These are phyloP conservation scores for Autographa gamma DNA, from an alignment of 2,888 invertebrate species.

Conservation along the genomic window DNA sequence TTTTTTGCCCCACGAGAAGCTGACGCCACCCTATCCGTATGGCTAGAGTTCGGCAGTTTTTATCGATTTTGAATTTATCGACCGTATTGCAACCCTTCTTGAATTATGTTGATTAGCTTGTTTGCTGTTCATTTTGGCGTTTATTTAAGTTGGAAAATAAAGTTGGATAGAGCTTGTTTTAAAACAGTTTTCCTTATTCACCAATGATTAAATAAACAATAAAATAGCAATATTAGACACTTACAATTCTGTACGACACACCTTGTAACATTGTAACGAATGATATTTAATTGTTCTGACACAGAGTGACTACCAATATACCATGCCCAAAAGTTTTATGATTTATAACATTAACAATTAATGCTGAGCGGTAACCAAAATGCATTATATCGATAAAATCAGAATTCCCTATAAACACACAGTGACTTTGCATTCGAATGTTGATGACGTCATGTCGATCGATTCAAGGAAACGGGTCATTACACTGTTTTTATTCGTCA, in stretches of 20 bases:
- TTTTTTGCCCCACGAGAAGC: constrained; percentile 86
- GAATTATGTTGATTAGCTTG: constrained; percentile 55
- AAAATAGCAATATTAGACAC: neutral
- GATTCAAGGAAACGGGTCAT: constrained; percentile 88
- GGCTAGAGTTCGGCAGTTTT: constrained; percentile 75
- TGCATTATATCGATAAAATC: constrained; percentile 72
- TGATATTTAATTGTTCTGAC: neutral
- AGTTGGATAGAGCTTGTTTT: neutral
- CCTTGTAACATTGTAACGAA: neutral
- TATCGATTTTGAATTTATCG: constrained; percentile 71
- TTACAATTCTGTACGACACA: neutral
- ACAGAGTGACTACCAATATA: neutral
- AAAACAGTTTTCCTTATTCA: neutral
- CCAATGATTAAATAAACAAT: neutral
- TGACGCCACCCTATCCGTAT: constrained; percentile 83
- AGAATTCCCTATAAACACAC: constrained; percentile 68
- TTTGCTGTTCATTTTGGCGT: constrained; percentile 49
- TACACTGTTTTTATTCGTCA: constrained; percentile 88
- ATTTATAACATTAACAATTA: constrained; percentile 46
- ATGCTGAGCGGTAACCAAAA: constrained; percentile 44
- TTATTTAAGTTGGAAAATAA: constrained; percentile 22
- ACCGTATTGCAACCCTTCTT: constrained; percentile 58
- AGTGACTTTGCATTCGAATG: constrained; percentile 83
- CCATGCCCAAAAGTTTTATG: constrained; percentile 22
- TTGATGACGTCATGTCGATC: constrained; percentile 87